phyloP scores from a whole-genome alignment of 2,888 invertebrate species.

The Polylopha cassiicola region DNA sequence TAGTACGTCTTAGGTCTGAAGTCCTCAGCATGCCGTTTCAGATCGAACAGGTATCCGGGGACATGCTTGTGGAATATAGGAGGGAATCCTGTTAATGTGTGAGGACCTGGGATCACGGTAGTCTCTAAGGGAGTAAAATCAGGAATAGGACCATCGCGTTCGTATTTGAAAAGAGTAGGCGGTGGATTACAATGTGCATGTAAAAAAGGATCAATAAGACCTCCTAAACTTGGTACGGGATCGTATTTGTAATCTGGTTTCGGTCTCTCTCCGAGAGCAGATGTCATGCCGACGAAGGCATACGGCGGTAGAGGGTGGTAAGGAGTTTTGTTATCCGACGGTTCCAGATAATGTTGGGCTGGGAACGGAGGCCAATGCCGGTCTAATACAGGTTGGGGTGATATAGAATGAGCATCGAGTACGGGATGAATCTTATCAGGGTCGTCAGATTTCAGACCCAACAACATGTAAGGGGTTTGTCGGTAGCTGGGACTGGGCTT shows the following conservation, averaged over 20 bases:
- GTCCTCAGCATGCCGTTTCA: conserved; percentile 67
- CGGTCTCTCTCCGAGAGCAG: conserved; percentile 61
- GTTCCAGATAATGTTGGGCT: conserved; percentile 65
- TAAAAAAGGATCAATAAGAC: conserved; percentile 61
- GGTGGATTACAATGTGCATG: conserved; percentile 54
- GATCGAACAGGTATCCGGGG: conserved; percentile 67
- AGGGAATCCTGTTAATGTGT: conserved; percentile 64
- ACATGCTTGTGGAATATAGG: conserved; percentile 70
- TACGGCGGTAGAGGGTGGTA: conserved; percentile 62
- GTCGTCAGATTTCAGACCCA: conserved; percentile 63
- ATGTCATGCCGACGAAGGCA: conserved; percentile 66
- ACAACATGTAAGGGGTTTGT: conserved; percentile 59
- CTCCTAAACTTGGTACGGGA: conserved; percentile 58
- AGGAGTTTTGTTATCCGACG: conserved; percentile 49
- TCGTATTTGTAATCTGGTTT: conserved; percentile 62
- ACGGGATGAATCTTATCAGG: conserved; percentile 49
- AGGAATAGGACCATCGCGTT: conserved; percentile 65
- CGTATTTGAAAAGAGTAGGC: conserved; percentile 62
- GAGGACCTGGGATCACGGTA: conserved; percentile 54
- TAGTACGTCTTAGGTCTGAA: conserved; percentile 70
- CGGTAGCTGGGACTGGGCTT: conserved; percentile 43
- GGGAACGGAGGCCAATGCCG: conserved; percentile 69
- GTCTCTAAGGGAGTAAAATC: conserved; percentile 56
- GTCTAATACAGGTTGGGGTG: conserved; percentile 58
- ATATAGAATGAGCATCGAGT: conserved; percentile 58